Conservation (phyloP, 2,113 vertebrate genomes). For the Nematolebias whitei region DNA sequence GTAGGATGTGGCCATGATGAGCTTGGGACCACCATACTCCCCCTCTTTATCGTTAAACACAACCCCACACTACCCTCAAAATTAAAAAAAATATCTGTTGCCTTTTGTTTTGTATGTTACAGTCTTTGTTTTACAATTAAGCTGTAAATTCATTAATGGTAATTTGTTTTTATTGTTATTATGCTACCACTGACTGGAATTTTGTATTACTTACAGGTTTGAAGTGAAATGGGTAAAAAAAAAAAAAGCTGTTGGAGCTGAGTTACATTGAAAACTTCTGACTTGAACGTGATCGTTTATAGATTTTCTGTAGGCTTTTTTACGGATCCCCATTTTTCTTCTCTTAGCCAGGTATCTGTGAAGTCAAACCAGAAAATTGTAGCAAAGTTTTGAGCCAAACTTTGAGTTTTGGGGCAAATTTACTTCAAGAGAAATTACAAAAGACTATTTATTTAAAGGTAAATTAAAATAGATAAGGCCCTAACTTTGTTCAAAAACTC, state of each 20-base stretch:
- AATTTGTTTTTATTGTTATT: slow-evolving; percentile 31
- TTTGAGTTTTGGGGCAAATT: slow-evolving; percentile 40
- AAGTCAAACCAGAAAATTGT: slow-evolving; percentile 35
- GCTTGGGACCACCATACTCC: slow-evolving; percentile 51
- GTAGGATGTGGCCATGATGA: slow-evolving; percentile 22
- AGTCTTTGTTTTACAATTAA: slow-evolving; percentile 51
- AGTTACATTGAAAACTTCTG: slow-evolving; percentile 25
- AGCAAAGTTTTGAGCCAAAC: slow-evolving; percentile 46
- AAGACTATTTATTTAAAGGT: slow-evolving; percentile 56
- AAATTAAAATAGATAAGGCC: slow-evolving; percentile 44
- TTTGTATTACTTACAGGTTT: slow-evolving; percentile 43
- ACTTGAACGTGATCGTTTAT: slow-evolving; percentile 16
- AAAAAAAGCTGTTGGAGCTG: slow-evolving; percentile 5
- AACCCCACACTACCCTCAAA: slow-evolving; percentile 55
- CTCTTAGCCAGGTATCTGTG: slow-evolving; percentile 18
- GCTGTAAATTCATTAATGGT: slow-evolving; percentile 62
- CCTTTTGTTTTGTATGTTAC: slow-evolving; percentile 64
- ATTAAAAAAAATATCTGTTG: slow-evolving; percentile 59
- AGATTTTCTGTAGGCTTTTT: slow-evolving; percentile 8
- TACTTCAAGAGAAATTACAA: slow-evolving; percentile 33
- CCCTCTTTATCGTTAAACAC: slow-evolving; percentile 42
- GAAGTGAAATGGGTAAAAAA: slow-evolving; percentile 4
- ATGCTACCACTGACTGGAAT: slow-evolving; percentile 60
- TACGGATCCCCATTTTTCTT: neutral
- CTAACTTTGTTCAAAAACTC: slow-evolving; percentile 42